Evolutionary conservation across 1,140 invertebrate species (phyloP), one percentile per base, ranked within the genome.

Genomic region (Papilio dardanus): DNA sequence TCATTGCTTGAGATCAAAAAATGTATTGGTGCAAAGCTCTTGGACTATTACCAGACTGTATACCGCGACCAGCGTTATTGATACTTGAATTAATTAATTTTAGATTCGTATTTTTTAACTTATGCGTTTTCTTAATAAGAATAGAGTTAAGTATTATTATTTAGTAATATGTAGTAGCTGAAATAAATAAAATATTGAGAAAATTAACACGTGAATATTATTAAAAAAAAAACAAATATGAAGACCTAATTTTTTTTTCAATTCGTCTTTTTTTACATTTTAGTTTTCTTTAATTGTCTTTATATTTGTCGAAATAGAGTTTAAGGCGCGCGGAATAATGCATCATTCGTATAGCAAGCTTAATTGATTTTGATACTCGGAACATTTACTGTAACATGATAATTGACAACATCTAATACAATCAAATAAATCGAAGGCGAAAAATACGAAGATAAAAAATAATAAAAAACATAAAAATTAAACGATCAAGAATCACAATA

Each of bases 1-100:
- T 83, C 84, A 76, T 77, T 79, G 74, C 68, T 66, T 68, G 68
- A 74, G 82, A 86, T 86, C 84, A 83, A 86, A 86, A 86, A 86
- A 86, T 80, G 79, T 83, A 86, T 85, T 82, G 84, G 82, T 77
- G 84, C 81, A 83, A 85, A 84, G 77, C 79, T 79, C 79, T 73
- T 21, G 46, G 66, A 75, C 78, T 80, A 83, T 81, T 83, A 80
- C 77, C 73, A 66, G 42, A 14, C 30, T 28, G 35, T 79, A 76
- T 79, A 82, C 54, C 19, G 14, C 76, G 80, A 78, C 73, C 21
- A 1, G 50, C 30, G 14, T 16, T n/a, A n/a, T 73, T 73, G 46
- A 58, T 73, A 73, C 71, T 73, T 54, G 5, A 30, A 12, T 54
- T 19, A 50, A 6, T 28, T 46, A 3, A 42, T 46, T n/a, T 46